Conservation (phyloP, 2,888 invertebrate genomes). For the Lasioglossum marginatum region DNA sequence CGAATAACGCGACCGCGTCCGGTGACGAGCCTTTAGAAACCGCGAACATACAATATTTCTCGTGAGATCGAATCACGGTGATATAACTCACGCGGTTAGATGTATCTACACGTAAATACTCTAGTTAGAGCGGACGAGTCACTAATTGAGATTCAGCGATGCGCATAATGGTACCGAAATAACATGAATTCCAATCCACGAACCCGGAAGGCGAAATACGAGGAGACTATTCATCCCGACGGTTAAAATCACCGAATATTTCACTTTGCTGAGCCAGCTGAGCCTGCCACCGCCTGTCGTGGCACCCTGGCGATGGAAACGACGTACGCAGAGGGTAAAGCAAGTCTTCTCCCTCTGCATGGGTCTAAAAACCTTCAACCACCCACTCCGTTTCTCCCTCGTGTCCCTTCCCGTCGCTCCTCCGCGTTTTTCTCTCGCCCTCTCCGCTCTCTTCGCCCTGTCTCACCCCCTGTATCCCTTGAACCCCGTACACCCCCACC, state of each 20-base stretch:
- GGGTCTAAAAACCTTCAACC: constrained; percentile 60
- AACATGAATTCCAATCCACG: constrained; percentile 83
- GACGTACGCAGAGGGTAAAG: constrained; percentile 68
- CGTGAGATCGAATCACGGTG: constrained; percentile 23
- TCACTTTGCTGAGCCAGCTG: constrained; percentile 79
- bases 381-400: constrained; percentile 59
- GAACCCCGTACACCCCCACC: not conserved
- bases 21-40: not conserved
- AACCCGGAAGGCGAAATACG: constrained; percentile 71
- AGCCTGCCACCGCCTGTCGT: constrained; percentile 73
- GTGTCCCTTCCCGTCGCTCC: constrained; percentile 27
- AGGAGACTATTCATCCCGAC: constrained; percentile 79
- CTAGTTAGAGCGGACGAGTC: constrained; percentile 70
- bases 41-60: not conserved
- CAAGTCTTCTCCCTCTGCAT: constrained; percentile 48
- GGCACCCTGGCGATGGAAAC: constrained; percentile 71
- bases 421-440: constrained; percentile 50
- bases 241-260: constrained; percentile 83
- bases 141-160: constrained; percentile 83
- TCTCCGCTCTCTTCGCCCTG: constrained; percentile 36
- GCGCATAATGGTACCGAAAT: constrained; percentile 81
- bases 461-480: not conserved
- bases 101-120: constrained; percentile 45
- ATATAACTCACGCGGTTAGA: constrained; percentile 33
- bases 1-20: not conserved